phyloP scores from a whole-genome alignment of 64 coral and sea anemone genomes.

The Exaiptasia diaphana region DNA sequence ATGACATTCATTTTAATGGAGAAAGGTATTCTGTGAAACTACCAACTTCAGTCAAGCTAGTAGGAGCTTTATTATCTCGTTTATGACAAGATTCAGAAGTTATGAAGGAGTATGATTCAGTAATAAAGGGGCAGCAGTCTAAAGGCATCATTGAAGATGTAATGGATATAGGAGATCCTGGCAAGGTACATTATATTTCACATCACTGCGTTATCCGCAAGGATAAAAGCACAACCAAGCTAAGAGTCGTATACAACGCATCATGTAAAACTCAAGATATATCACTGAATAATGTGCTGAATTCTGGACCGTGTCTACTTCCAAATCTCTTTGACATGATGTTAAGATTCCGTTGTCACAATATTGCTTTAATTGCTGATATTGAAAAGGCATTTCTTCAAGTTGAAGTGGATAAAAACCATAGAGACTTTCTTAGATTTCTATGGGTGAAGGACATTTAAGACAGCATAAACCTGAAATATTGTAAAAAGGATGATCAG shows the following conservation, averaged over 20 bases:
- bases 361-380: constrained; percentile 3
- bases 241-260: constrained; percentile 49
- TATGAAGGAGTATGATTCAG: constrained; percentile 24
- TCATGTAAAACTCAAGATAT: neutral
- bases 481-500: constrained; percentile 21
- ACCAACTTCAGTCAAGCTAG: neutral
- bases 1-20: neutral
- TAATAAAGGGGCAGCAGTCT: constrained; percentile 18
- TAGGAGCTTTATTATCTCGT: neutral
- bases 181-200: constrained; percentile 27
- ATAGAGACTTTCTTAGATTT: constrained; percentile 35
- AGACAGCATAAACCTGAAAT: neutral
- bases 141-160: constrained; percentile 39
- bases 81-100: constrained; percentile 29
- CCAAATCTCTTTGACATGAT: constrained; percentile 50
- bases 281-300: constrained; percentile 31
- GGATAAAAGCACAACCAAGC: constrained; percentile 42
- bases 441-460: constrained; percentile 34
- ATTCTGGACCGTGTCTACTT: constrained; percentile 18
- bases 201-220: constrained; percentile 40
- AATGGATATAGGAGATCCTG: neutral
- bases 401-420: neutral
- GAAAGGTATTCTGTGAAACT: neutral
- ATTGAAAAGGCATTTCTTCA: constrained; percentile 46
- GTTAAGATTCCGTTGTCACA: constrained; percentile 23